phyloP scores from a whole-genome alignment of 2,113 vertebrate genomes.

The Gasterosteus nipponicus region DNA sequence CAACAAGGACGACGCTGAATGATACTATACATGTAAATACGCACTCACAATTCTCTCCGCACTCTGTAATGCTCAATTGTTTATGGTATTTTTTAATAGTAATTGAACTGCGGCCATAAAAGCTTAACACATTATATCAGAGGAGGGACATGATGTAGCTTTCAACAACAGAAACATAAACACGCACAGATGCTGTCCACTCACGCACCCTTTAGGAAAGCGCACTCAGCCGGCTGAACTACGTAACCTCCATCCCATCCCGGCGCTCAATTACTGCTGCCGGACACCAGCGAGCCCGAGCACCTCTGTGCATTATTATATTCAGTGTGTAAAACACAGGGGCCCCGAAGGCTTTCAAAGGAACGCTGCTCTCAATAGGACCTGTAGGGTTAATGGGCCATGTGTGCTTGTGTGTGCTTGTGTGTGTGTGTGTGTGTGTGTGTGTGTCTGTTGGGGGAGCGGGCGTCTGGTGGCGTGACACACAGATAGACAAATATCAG shows the following conservation, averaged over 20 bases:
- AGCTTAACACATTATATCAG: slow-evolving; percentile 37
- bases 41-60: background rate
- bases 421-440: slow-evolving; percentile 36
- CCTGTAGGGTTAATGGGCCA: slow-evolving; percentile 84
- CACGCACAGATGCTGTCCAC: slow-evolving; percentile 29
- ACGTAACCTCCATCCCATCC: slow-evolving; percentile 65
- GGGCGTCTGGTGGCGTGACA: slow-evolving; percentile 72
- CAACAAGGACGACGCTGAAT: background rate
- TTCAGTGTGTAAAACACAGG: slow-evolving; percentile 78
- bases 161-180: slow-evolving; percentile 44
- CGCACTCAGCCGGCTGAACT: slow-evolving; percentile 62
- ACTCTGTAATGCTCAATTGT: background rate
- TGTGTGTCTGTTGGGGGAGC: slow-evolving; percentile 46
- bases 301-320: slow-evolving; percentile 81
- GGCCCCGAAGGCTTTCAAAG: slow-evolving; percentile 79
- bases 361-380: slow-evolving; percentile 79
- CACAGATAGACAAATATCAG: slow-evolving; percentile 81
- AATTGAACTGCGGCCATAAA: background rate
- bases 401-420: slow-evolving; percentile 1
- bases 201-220: slow-evolving; percentile 52
- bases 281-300: slow-evolving; percentile 70
- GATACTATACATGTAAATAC: background rate
- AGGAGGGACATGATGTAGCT: slow-evolving; percentile 14
- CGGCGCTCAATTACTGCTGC: slow-evolving; percentile 79
- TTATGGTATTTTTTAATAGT: background rate